phyloP scores from a whole-genome alignment of 2,888 invertebrate species.

The Meteorus colon region DNA sequence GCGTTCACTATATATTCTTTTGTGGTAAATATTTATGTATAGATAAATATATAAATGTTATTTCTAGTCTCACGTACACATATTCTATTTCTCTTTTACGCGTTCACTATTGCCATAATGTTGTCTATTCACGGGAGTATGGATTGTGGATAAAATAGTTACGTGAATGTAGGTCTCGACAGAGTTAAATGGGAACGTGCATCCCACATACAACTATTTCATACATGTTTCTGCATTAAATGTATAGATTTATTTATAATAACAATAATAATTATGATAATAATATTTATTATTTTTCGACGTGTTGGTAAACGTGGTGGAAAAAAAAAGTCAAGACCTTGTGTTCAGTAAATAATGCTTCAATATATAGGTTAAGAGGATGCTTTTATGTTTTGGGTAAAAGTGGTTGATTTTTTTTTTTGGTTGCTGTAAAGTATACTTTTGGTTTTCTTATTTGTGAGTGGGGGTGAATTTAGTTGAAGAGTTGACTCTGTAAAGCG shows the following conservation, averaged over 20 bases:
- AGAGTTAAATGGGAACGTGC: slow-evolving; percentile 27
- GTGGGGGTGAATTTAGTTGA: too few relatives aligned
- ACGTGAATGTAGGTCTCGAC: slow-evolving; percentile 27
- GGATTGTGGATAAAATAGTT: slow-evolving; percentile 33
- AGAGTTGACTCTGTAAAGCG: too few relatives aligned
- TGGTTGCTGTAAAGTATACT: too few relatives aligned
- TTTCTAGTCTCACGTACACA: slow-evolving; percentile 17
- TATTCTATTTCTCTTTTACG: background rate
- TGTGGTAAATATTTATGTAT: background rate
- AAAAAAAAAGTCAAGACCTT: too few relatives aligned
- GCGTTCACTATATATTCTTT: background rate
- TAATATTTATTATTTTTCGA: too few relatives aligned
- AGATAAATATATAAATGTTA: slow-evolving; percentile 22
- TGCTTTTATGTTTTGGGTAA: too few relatives aligned
- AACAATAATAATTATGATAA: too few relatives aligned
- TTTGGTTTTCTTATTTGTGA: too few relatives aligned
- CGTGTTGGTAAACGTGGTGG: too few relatives aligned
- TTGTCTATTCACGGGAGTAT: slow-evolving; percentile 25
- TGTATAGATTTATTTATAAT: background rate
- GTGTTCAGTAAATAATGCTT: too few relatives aligned
- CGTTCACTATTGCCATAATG: slow-evolving; percentile 24
- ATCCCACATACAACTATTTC: background rate
- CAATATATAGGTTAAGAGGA: too few relatives aligned
- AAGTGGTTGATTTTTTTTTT: too few relatives aligned
- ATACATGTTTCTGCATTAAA: background rate